Evolutionary conservation across 92 coral and sea anemone genomes (phyloP).

Genomic region (Bergia puertoricense): DNA sequence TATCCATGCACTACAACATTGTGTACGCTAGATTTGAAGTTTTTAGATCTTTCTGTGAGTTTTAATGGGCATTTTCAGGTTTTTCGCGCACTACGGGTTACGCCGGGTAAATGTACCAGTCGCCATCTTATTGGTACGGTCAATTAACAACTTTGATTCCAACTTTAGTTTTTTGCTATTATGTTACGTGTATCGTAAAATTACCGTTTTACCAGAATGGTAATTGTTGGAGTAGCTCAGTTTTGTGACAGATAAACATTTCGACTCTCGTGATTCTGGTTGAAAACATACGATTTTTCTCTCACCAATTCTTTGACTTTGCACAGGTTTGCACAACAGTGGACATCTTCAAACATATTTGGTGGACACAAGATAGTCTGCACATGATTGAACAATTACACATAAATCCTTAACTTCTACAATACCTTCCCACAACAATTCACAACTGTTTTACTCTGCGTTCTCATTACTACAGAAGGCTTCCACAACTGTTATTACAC

Average conservation of each 20-base stretch:
- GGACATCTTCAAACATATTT: background rate
- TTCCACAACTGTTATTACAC: constrained; percentile 34
- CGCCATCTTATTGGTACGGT: too few relatives aligned
- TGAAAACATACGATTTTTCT: too few relatives aligned
- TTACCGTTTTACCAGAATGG: too few relatives aligned
- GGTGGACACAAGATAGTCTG: too few relatives aligned
- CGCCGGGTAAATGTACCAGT: too few relatives aligned
- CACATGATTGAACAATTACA: background rate
- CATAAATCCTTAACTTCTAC: background rate
- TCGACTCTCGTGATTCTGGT: background rate
- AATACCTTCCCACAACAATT: background rate
- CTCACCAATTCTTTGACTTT: background rate
- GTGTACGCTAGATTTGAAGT: too few relatives aligned
- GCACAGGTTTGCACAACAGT: background rate
- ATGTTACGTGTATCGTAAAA: background rate
- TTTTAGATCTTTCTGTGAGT: too few relatives aligned
- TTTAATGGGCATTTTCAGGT: too few relatives aligned
- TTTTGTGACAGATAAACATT: background rate
- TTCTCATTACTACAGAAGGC: constrained; percentile 9
- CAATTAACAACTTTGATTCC: too few relatives aligned
- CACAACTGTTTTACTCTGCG: background rate
- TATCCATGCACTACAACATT: too few relatives aligned
- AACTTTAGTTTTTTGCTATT: too few relatives aligned
- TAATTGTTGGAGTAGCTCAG: background rate
- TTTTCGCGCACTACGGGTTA: too few relatives aligned